These are phyloP conservation scores for Trileptium ribeirensis DNA, from an alignment of 2,888 invertebrate species.

Conservation along the genomic window DNA sequence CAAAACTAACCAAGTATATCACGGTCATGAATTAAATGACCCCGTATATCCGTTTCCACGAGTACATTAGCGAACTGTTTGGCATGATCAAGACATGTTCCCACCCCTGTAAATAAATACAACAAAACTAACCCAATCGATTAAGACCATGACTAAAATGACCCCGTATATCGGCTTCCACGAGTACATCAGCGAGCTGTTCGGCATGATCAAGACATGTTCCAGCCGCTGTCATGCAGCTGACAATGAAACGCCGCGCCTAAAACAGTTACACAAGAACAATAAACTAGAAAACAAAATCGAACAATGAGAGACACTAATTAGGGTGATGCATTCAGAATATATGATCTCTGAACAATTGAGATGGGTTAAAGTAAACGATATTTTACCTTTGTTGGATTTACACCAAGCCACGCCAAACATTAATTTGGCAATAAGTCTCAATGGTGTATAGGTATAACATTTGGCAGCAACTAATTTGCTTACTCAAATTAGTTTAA, in stretches of 20 bases:
- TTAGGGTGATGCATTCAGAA: too few relatives aligned
- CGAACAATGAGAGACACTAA: too few relatives aligned
- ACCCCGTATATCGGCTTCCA: conserved; percentile 14
- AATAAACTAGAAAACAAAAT: too few relatives aligned
- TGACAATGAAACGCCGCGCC: neutral
- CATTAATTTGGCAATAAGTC: too few relatives aligned
- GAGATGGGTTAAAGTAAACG: too few relatives aligned
- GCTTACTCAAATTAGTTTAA: too few relatives aligned
- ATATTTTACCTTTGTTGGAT: too few relatives aligned
- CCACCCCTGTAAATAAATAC: too few relatives aligned
- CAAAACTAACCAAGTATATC: conserved; percentile 19
- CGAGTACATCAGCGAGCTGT: conserved; percentile 19
- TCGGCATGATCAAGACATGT: neutral
- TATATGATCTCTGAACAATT: too few relatives aligned
- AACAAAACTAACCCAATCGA: conserved; percentile 19
- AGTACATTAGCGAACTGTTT: conserved; percentile 20
- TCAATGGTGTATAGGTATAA: too few relatives aligned
- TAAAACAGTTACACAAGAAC: conserved; percentile 8
- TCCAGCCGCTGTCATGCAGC: conserved; percentile 16
- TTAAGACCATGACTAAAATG: conserved; percentile 25
- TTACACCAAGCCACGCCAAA: too few relatives aligned
- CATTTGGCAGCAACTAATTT: too few relatives aligned
- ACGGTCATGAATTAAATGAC: conserved; percentile 22
- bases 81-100: conserved; percentile 2
- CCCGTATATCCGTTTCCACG: conserved; percentile 4